Evolutionary conservation across 2,113 vertebrate species (phyloP), one percentile per base, ranked within the genome.

Genomic region (Siphamia tubifer): DNA sequence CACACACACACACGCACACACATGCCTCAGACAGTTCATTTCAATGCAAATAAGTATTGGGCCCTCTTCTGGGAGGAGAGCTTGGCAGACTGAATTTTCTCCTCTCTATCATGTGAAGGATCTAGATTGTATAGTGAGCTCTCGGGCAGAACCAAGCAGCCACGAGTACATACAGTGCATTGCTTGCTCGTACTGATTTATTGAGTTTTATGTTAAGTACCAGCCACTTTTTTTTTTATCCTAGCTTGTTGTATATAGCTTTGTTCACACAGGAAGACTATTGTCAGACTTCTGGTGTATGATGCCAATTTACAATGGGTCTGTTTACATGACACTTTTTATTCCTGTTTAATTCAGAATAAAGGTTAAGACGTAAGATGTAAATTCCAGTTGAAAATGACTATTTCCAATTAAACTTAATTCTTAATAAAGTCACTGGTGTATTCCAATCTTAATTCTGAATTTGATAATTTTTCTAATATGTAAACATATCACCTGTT

Each of bases 21-120:
- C 35, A 31, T 4, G 60, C 63, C 36, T 72, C 53, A 61, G 53
- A 57, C 79, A 77, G 48, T 83, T 89, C 79, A 84, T 91, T 92
- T 90, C 79, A 85, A 91, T 92, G 87, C 82, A 90, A 89, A 91
- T 90, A 77, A 60, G 81, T 36, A 25, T 64, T 61, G 9, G 2
- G 44, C 27, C 49, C 28, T 77, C 78, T 71, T 74, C 64, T 74
- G 69, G 70, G 78, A 72, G 54, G 58, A 60, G 56, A 51, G 63
- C 58, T 51, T 40, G 39, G 55, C 56, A 74, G 47, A 77, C 60
- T 86, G 66, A 48, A 74, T 87, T 83, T 85, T 80, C 72, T 67
- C 64, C 24, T 80, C 76, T 67, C 74, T 78, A 82, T 85, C 81
- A 65, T 79, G 54, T 47, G 43, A 66, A 63, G 64, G 57, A 76